These are phyloP conservation scores for Mixornis gularis DNA, from an alignment of 2,113 vertebrate genomes.

Conservation along the genomic window DNA sequence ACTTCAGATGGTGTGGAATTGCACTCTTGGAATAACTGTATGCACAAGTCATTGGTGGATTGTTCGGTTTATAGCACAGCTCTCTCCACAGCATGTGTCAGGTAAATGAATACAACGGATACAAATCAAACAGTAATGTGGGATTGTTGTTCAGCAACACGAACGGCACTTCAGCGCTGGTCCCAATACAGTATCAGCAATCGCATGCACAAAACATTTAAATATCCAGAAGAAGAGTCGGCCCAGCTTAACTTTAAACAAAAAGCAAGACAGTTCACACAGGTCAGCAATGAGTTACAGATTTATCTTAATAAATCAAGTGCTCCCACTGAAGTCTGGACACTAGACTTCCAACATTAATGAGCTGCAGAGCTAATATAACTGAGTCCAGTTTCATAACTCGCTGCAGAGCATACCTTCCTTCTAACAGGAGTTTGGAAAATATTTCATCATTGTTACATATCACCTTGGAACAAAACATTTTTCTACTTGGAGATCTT, in stretches of 20 bases:
- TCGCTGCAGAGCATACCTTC: background rate
- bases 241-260: constrained; percentile 11
- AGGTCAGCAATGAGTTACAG: background rate
- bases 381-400: background rate
- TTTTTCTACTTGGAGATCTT: background rate
- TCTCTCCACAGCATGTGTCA: background rate
- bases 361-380: background rate
- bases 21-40: background rate
- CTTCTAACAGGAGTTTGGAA: background rate
- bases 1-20: background rate
- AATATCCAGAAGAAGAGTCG: background rate
- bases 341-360: background rate
- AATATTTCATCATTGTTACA: background rate
- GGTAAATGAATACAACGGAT: background rate
- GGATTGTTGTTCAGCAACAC: background rate
- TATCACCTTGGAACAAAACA: background rate
- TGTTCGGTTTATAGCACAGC: background rate
- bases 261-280: background rate
- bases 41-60: background rate
- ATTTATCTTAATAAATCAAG: background rate
- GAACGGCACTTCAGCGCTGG: background rate
- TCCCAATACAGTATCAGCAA: background rate
- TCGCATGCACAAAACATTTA: background rate
- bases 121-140: background rate
- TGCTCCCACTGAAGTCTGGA: background rate